phyloP scores from a whole-genome alignment of 2,888 invertebrate species.

The Pherbina coryleti region DNA sequence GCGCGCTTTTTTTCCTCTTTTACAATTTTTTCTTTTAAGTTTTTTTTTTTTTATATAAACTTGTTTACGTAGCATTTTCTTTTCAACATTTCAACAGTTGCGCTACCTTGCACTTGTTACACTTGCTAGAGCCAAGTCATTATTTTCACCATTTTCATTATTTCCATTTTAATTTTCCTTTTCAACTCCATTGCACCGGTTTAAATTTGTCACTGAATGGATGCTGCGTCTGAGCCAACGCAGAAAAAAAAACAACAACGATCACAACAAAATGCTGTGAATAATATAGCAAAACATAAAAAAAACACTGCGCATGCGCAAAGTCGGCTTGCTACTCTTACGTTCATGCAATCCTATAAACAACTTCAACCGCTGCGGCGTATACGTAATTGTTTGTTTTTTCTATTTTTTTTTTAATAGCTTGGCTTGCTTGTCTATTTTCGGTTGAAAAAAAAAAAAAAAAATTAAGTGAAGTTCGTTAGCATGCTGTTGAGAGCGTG shows the following conservation, averaged over 20 bases:
- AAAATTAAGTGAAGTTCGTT: slow-evolving; percentile 22
- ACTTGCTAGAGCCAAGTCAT: not conserved
- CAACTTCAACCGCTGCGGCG: not conserved
- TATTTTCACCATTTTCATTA: not conserved
- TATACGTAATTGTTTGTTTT: slow-evolving; percentile 19
- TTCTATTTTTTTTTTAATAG: not conserved
- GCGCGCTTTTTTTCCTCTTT: not conserved
- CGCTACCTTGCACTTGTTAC: slow-evolving; percentile 32
- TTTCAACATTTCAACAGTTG: not conserved
- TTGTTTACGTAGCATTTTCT: not conserved
- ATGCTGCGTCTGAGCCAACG: slow-evolving; percentile 13
- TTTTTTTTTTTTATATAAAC: not conserved
- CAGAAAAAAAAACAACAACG: not conserved
- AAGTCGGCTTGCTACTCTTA: not conserved
- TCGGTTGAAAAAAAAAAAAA: not conserved
- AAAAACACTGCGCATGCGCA: not conserved
- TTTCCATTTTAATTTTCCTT: slow-evolving; percentile 18
- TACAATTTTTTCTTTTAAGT: too few relatives aligned
- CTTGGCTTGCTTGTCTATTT: not conserved
- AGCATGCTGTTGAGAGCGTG: slow-evolving; percentile 24
- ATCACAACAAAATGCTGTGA: not conserved
- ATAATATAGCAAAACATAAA: not conserved
- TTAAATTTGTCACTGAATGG: slow-evolving; percentile 17
- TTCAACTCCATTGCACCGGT: slow-evolving; percentile 2
- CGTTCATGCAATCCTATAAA: slow-evolving; percentile 27